Evolutionary conservation across 2,113 vertebrate species (phyloP).

Genomic region (Oncorhynchus nerka): DNA sequence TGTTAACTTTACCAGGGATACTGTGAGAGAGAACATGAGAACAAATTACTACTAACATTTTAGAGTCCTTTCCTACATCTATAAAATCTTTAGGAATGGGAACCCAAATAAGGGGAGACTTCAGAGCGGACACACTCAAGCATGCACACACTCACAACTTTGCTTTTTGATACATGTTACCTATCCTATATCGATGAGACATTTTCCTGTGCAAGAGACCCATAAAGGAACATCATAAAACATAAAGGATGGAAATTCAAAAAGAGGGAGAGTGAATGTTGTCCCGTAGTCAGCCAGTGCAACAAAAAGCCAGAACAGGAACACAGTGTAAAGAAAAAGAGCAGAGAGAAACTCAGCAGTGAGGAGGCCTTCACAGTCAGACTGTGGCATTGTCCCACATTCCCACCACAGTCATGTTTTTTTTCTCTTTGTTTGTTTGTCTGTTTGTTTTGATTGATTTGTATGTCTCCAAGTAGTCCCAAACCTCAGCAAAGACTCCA

Average conservation of each 20-base stretch:
- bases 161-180: slow-evolving; percentile 37
- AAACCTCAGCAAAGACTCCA: slow-evolving; percentile 23
- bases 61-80: slow-evolving; percentile 6
- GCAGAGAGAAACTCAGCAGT: slow-evolving; percentile 82
- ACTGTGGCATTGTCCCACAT: slow-evolving; percentile 77
- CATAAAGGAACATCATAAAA: slow-evolving; percentile 56
- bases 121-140: slow-evolving; percentile 25
- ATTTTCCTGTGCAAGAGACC: slow-evolving; percentile 63
- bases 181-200: slow-evolving; percentile 45
- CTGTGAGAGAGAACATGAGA: no score
- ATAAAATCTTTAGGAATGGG: slow-evolving; percentile 16
- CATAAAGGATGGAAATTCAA: slow-evolving; percentile 53
- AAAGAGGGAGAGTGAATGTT: slow-evolving; percentile 74
- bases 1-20: no score
- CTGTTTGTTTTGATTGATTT: slow-evolving; percentile 75
- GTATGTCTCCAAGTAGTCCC: slow-evolving; percentile 67
- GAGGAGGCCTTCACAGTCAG: slow-evolving; percentile 83
- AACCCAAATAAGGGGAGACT: slow-evolving; percentile 13
- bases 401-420: slow-evolving; percentile 34
- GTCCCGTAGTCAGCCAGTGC: slow-evolving; percentile 92
- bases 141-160: slow-evolving; percentile 23
- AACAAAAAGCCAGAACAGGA: slow-evolving; percentile 91
- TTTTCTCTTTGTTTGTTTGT: slow-evolving; percentile 21
- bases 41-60: no score
- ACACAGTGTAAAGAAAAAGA: slow-evolving; percentile 99